A percentile compares a stretch with the other conserved stretches of the same genome.
phyloP scores from a whole-genome alignment of 2,888 invertebrate species.

The Himalopsyche japonica region DNA sequence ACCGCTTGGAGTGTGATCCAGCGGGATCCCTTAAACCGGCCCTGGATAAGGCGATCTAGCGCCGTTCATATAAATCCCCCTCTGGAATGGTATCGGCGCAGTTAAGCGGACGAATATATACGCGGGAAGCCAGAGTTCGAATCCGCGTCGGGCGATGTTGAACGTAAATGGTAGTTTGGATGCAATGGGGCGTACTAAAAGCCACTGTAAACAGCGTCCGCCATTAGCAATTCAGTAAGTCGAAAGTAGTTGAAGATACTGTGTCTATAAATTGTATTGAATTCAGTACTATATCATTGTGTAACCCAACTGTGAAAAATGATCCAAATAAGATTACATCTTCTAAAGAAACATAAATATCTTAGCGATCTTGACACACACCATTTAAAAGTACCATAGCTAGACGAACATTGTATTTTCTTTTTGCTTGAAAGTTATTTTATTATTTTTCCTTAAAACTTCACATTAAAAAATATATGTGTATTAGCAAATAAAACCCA shows the following conservation, averaged over 20 bases:
- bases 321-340: too few relatives aligned
- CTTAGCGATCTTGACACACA: too few relatives aligned
- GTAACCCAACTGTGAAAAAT: too few relatives aligned
- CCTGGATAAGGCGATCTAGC: neutral
- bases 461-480: too few relatives aligned
- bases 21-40: neutral
- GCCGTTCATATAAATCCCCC: neutral
- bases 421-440: too few relatives aligned
- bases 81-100: neutral
- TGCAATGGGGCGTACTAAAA: neutral
- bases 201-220: neutral
- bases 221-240: neutral
- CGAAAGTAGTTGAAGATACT: neutral
- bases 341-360: too few relatives aligned
- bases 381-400: too few relatives aligned
- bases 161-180: neutral
- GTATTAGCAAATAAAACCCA: too few relatives aligned
- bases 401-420: too few relatives aligned
- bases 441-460: too few relatives aligned
- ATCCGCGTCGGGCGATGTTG: neutral
- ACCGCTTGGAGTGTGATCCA: neutral
- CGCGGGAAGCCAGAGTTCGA: neutral
- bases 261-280: neutral
- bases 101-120: neutral
- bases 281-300: too few relatives aligned